Evolutionary conservation across 2,797 vertebrate species (phyloP).

Genomic region (Lophius americanus): DNA sequence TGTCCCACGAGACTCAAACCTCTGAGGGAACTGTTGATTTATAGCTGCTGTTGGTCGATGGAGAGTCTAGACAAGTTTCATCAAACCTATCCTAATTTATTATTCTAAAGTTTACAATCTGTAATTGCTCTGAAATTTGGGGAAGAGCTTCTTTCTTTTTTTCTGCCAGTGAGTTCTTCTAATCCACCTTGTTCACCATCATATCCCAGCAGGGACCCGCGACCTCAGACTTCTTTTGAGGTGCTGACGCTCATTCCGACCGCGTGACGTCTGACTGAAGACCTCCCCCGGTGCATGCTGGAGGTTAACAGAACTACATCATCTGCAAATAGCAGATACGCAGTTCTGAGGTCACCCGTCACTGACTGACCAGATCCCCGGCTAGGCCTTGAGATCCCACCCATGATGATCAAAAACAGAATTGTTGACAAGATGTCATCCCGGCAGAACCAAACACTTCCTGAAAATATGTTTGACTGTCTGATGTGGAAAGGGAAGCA

Average conservation of each 20-base stretch:
- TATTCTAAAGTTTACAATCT: background rate
- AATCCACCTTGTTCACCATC: background rate
- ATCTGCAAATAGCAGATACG: no score
- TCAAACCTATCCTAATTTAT: constrained; percentile 2
- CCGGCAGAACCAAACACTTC: no score
- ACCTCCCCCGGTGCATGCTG: background rate
- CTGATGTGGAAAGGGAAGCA: no score
- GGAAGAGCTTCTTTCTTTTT: background rate
- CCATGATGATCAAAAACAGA: no score
- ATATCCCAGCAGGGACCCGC: background rate
- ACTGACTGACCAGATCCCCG: no score
- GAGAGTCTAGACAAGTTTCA: background rate
- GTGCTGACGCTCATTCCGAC: background rate
- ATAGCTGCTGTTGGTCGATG: background rate
- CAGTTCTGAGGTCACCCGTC: no score
- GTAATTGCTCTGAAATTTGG: background rate
- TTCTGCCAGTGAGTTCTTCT: background rate
- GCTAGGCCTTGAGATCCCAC: no score
- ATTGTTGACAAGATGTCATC: no score
- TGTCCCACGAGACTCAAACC: background rate
- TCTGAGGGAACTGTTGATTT: background rate
- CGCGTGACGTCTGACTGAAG: background rate
- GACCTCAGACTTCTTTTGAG: background rate
- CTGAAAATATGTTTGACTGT: no score
- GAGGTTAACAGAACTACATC: background rate